These are phyloP conservation scores for Parazoanthus atlanticus DNA, from an alignment of 92 coral and sea anemone genomes.

Conservation along the genomic window DNA sequence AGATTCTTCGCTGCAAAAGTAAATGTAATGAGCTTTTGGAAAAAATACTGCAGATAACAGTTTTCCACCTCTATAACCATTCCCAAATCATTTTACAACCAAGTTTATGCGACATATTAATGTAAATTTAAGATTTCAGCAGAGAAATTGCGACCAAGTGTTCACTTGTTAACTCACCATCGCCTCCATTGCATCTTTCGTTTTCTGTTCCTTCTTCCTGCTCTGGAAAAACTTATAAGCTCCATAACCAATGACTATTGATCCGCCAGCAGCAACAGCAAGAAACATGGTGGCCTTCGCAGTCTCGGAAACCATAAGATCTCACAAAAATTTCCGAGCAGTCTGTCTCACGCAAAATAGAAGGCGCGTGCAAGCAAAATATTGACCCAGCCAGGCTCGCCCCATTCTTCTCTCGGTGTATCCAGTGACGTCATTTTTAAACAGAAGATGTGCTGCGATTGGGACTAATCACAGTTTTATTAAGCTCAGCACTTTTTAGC, in stretches of 20 bases:
- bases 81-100: too few relatives aligned
- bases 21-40: too few relatives aligned
- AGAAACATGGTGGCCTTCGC: slow-evolving; percentile 34
- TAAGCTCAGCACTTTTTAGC: too few relatives aligned
- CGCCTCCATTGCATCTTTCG: slow-evolving; percentile 40
- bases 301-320: slow-evolving; percentile 46
- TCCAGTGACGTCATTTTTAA: background rate
- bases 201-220: slow-evolving; percentile 38
- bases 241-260: slow-evolving; percentile 33
- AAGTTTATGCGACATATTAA: too few relatives aligned
- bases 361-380: background rate
- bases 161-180: slow-evolving; percentile 27
- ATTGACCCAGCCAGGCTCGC: slow-evolving; percentile 13
- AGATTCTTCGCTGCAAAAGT: too few relatives aligned
- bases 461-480: too few relatives aligned
- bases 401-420: slow-evolving; percentile 12
- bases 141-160: background rate
- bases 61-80: too few relatives aligned
- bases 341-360: background rate
- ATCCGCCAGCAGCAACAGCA: slow-evolving; percentile 40
- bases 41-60: too few relatives aligned
- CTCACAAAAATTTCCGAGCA: slow-evolving; percentile 10
- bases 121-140: too few relatives aligned
- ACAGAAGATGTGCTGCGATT: too few relatives aligned
- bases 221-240: slow-evolving; percentile 34